These are phyloP conservation scores for Natator depressus DNA, from an alignment of 2,113 vertebrate species.

Conservation along the genomic window DNA sequence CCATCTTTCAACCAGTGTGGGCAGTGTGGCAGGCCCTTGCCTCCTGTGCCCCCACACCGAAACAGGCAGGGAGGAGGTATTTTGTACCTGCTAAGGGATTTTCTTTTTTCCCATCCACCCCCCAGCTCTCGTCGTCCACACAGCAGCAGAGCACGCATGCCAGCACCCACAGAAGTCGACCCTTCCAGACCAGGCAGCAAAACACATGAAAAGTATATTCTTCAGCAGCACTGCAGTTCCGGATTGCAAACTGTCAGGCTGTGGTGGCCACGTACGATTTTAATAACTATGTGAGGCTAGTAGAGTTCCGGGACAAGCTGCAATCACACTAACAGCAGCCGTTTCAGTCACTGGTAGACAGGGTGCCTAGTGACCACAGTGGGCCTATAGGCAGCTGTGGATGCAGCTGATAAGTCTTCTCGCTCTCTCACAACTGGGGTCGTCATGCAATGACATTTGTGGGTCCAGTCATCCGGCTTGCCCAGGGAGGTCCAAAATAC, in stretches of 20 bases:
- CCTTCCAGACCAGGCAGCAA: too few relatives aligned
- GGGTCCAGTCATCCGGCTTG: not conserved
- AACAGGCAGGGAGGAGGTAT: not conserved
- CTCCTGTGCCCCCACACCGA: not conserved
- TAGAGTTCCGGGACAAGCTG: not conserved
- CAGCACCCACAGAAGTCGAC: too few relatives aligned
- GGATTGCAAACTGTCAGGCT: not conserved
- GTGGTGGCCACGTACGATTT: not conserved
- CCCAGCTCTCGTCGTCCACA: too few relatives aligned
- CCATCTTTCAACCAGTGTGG: not conserved
- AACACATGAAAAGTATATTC: too few relatives aligned
- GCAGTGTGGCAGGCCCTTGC: not conserved
- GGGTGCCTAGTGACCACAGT: not conserved
- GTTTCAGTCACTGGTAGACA: not conserved
- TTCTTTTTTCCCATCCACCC: not conserved
- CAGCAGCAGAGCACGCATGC: too few relatives aligned
- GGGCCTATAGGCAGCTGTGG: too few relatives aligned
- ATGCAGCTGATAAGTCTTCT: not conserved
- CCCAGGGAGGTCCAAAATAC: not conserved
- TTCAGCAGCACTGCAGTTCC: not conserved
- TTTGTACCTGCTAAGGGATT: not conserved
- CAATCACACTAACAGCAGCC: not conserved
- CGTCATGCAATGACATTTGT: not conserved
- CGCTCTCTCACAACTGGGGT: too few relatives aligned
- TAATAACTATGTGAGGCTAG: not conserved